Base-by-base conservation (phyloP, 2,113 vertebrate species). In the Microtus ochrogaster region DNA sequence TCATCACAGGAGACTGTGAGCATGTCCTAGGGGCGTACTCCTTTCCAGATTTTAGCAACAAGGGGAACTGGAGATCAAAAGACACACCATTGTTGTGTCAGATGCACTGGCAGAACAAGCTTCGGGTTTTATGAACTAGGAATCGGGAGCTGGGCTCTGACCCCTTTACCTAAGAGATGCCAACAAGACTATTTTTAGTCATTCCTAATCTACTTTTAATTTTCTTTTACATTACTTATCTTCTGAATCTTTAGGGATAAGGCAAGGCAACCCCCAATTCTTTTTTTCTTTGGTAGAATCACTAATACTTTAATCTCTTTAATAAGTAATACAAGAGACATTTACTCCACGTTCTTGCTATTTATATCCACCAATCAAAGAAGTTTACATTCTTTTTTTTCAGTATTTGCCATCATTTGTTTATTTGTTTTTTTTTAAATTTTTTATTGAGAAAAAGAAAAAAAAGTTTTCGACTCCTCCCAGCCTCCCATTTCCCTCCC, bases 221-320 rank as follows among this genome's bases (percentile, higher is more conserved):
- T 76, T 90, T 76, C 7, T 73, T 11, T 70, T 41, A 36, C 44
- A 65, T 66, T 74, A 5, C 10, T 86, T 30, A 10, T 93, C 39
- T 94, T 96, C 74, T 89, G 70, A 92, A 83, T 84, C 55, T n/a
- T 93, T 92, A 74, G 26, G 11, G 21, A 66, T 72, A 39, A 81
- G 66, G 30, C 44, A 72, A 92, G 96, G 22, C 26, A 82, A 76
- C 76, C 44, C 61, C 58, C 9, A 55, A 19, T 68, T 88, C 22
- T 94, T 82, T 44, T 44, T 44, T 44, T n/a, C n/a, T 44, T 44
- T 44, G 41, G 41, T 44, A 44, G 41, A 44, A 44, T 44, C 3
- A 44, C 41, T 44, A 44, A 44, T 44, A 4, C 41, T 44, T 44
- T 44, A 44, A 44, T 44, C 41, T 44, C 4, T 4, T 44, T 44